These are phyloP conservation scores for Eudemis profundana DNA, from an alignment of 2,888 invertebrate genomes.

Conservation along the genomic window DNA sequence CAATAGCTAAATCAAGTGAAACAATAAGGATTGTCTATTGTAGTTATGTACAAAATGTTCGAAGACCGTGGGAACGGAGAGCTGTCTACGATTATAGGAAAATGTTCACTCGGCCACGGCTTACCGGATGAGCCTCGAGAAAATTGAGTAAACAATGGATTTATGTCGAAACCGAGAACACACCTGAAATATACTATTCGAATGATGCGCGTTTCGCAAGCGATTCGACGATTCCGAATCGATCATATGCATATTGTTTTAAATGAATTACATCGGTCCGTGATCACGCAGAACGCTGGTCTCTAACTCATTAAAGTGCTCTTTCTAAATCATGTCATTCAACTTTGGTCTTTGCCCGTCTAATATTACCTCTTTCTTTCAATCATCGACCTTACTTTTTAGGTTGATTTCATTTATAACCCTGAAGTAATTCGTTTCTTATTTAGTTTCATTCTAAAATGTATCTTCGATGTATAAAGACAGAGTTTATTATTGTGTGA, in stretches of 20 bases:
- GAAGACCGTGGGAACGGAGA: slow-evolving; percentile 78
- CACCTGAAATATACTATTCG: slow-evolving; percentile 46
- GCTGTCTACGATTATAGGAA: slow-evolving; percentile 70
- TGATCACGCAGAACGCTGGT: slow-evolving; percentile 73
- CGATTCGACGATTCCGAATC: slow-evolving; percentile 37
- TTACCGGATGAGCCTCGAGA: slow-evolving; percentile 64
- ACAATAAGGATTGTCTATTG: slow-evolving; percentile 83
- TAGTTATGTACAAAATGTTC: slow-evolving; percentile 77
- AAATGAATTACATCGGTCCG: slow-evolving; percentile 47
- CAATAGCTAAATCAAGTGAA: slow-evolving; percentile 83
- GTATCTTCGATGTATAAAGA: slow-evolving; percentile 54
- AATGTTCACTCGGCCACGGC: slow-evolving; percentile 63
- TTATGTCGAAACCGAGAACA: slow-evolving; percentile 53
- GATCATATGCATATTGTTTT: slow-evolving; percentile 42
- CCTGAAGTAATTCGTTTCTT: slow-evolving; percentile 59
- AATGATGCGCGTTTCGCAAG: slow-evolving; percentile 16
- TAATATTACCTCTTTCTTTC: slow-evolving; percentile 75
- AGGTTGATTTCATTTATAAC: slow-evolving; percentile 61
- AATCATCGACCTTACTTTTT: slow-evolving; percentile 69
- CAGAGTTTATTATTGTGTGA: slow-evolving; percentile 69
- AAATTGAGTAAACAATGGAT: slow-evolving; percentile 65
- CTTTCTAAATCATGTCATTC: slow-evolving; percentile 74
- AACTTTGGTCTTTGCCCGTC: slow-evolving; percentile 81
- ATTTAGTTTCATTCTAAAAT: slow-evolving; percentile 53
- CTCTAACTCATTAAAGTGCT: slow-evolving; percentile 64